Base-by-base conservation (phyloP, 2,888 invertebrate species). In the Nomada lathburiana region DNA sequence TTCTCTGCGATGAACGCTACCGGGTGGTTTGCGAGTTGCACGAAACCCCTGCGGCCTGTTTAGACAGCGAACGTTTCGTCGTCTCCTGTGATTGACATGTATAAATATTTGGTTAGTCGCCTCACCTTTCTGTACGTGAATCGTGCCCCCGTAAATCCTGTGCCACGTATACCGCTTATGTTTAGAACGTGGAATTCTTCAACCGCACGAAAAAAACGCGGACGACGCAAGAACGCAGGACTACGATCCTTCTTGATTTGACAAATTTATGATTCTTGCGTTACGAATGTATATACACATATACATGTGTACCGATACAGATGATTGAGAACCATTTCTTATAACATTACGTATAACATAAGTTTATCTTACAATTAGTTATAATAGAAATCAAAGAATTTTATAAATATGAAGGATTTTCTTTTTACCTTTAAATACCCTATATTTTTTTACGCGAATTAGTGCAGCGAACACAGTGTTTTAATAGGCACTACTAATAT, bases 81-180 rank as follows among this genome's bases (percentile, higher is more conserved):
- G 82, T 80, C 80, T 85, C 87, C 88, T 86, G 82, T 90, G 90
- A 91, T 90, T 90, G 91, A 91, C 91, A 85, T 90, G 89, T 90
- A 89, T 89, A 90, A 91, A 91, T 88, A 91, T 91, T 91, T 89
- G 84, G 84, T 91, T 89, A 91, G 90, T 91, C 90, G 88, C 89
- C 89, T 91, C 85, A 86, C 84, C 76, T 84, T 88, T 82, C 83
- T 76, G 80, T 86, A 72, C 82, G 69, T 69, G 73, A 29, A 67
- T 65, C 76, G 74, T 55, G 68, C 63, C 53, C 64, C 76, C 80
- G 82, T 78, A 69, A 69, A 74, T 82, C 76, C 73, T 76, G 71
- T 75, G 68, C n/a, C 10, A 23, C 60, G 70, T 60, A 65, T 82
- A 74, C 75, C 74, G 76, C 82, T 75, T 55, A 63, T 75, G 20